Evolutionary conservation across 2,113 vertebrate genomes (phyloP), one percentile per base, ranked within the genome.

Genomic region (Pleuronectes platessa): DNA sequence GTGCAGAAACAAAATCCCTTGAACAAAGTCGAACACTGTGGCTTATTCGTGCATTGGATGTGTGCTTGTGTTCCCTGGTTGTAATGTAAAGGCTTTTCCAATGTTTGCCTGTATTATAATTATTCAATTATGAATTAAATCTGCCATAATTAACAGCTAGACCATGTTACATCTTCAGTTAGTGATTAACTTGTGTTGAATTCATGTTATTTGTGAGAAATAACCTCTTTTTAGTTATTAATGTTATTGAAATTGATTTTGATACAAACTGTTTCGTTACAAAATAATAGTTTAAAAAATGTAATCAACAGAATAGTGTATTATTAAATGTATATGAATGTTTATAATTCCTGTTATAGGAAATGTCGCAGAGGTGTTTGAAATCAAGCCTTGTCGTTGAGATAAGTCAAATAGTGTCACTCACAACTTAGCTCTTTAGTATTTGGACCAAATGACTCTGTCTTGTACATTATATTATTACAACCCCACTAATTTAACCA

Each of bases 351-450:
- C 7, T 35, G 31, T 35, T 1, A 35, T 8, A 35, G 31, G 8
- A 35, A 3, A 35, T 94, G 76, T 95, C 93, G 12, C 1, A 61
- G 21, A 67, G 17, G 54, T 49, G 53, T 62, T 56, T 40, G 61
- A 64, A 2, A 2, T 45, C 13, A 18, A 17, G 55, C 18, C 13
- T 42, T 27, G 45, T 66, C n/a, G 13, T 15, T 51, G 45, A 45
- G 15, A 42, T 17, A n/a, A 4, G 24, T 51, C 14, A 31, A 31
- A 31, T 24, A 21, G 17, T 26, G 13, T 23, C 14, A 20, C 23
- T 61, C 13, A 13, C 40, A 49, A n/a, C 24, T 24, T 4, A 55
- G n/a, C n/a, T 23, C 11, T 15, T 14, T 15, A 47, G 45, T 40
- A 47, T 62, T 40, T 47, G 49, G 13, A 45, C 7, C 7, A 26